Evolutionary conservation across 53 echinoderm and acorn worm species (phyloP).

Genomic region (Echinarachnius parma): DNA sequence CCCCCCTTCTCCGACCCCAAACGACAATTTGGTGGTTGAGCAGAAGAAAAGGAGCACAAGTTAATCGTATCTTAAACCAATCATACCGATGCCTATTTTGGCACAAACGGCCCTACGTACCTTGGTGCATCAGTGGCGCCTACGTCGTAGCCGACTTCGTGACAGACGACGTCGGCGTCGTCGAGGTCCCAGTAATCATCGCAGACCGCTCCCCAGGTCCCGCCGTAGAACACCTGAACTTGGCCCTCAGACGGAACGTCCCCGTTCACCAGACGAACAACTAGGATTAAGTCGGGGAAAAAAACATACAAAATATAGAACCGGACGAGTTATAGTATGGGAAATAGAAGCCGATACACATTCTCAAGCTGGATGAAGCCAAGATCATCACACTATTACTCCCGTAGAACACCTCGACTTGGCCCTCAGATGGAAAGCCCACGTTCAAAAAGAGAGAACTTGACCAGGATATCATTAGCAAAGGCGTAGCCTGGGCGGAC

Average conservation of each 20-base stretch:
- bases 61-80: no score
- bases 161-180: slow-evolving; percentile 20
- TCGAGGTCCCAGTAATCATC: slow-evolving; percentile 14
- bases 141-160: slow-evolving; percentile 4
- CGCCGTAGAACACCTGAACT: slow-evolving; percentile 32
- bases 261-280: slow-evolving; percentile 20
- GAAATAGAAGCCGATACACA: background rate
- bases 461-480: no score
- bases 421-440: background rate
- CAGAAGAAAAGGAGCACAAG: no score
- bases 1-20: no score
- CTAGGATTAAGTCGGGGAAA: background rate
- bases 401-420: background rate
- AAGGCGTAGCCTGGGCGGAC: no score
- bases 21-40: no score
- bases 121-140: slow-evolving; percentile 12
- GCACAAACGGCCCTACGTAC: no score
- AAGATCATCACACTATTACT: background rate
- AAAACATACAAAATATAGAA: no score
- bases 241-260: slow-evolving; percentile 1
- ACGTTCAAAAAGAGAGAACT: background rate
- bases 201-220: slow-evolving; percentile 35
- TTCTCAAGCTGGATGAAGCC: background rate
- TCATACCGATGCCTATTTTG: no score
- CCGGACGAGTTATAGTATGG: background rate